phyloP scores from a whole-genome alignment of 2,888 invertebrate genomes.

The Camponotus fellah region DNA sequence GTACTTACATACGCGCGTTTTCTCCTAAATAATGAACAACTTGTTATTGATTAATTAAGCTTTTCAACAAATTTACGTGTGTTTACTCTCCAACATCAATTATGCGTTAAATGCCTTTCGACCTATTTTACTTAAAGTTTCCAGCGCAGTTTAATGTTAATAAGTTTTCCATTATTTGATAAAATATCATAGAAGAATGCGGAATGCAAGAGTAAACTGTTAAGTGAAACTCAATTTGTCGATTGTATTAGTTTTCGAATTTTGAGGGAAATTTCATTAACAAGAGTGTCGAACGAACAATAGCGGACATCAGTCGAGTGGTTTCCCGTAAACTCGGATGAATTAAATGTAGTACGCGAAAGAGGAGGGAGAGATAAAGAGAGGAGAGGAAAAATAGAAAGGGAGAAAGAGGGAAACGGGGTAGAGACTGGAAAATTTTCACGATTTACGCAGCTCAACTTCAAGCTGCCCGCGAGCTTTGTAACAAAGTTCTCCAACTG shows the following conservation, averaged over 20 bases:
- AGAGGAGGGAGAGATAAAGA: background rate
- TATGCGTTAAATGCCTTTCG: conserved; percentile 5
- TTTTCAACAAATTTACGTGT: conserved; percentile 63
- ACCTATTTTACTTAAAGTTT: conserved; percentile 14
- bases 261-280: conserved; percentile 73
- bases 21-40: conserved; percentile 75
- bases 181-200: conserved; percentile 14
- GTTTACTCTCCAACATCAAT: conserved; percentile 21
- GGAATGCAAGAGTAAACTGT: conserved; percentile 21
- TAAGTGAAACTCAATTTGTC: conserved; percentile 40
- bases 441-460: conserved; percentile 55
- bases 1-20: conserved; percentile 48
- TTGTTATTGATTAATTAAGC: conserved; percentile 76
- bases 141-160: conserved; percentile 24
- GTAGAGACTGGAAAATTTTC: conserved; percentile 58
- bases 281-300: conserved; percentile 39
- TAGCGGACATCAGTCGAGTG: conserved; percentile 52
- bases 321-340: conserved; percentile 56
- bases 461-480: background rate
- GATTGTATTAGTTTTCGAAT: conserved; percentile 71
- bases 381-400: background rate
- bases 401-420: background rate
- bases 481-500: conserved; percentile 44
- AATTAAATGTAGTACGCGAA: conserved; percentile 34
- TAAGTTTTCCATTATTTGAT: conserved; percentile 33